Evolutionary conservation across 2,888 invertebrate species (phyloP).

Genomic region (Actias luna): DNA sequence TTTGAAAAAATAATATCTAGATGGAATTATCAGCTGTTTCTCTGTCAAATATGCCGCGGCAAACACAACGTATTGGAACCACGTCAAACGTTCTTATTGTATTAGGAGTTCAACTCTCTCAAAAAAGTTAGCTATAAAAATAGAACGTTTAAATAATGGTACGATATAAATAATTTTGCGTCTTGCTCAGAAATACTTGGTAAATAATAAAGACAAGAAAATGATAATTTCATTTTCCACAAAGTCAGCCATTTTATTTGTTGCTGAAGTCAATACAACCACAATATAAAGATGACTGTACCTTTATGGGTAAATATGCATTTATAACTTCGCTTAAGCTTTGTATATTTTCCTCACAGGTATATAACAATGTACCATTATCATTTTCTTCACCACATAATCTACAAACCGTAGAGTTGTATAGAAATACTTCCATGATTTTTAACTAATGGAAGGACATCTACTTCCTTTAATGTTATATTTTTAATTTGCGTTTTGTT

Average conservation of each 20-base stretch:
- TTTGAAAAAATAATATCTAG: not conserved
- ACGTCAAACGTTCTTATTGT: not conserved
- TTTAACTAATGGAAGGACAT: slow-evolving; percentile 50
- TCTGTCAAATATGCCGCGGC: slow-evolving; percentile 21
- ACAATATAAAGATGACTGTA: slow-evolving; percentile 66
- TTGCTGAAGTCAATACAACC: slow-evolving; percentile 71
- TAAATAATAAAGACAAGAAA: slow-evolving; percentile 45
- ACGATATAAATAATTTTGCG: not conserved
- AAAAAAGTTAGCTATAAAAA: not conserved
- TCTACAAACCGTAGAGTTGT: slow-evolving; percentile 87
- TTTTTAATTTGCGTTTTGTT: slow-evolving; percentile 22
- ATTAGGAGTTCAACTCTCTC: not conserved
- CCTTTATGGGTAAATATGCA: slow-evolving; percentile 88
- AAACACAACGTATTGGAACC: not conserved
- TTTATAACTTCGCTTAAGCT: slow-evolving; percentile 86
- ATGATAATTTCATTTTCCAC: slow-evolving; percentile 39
- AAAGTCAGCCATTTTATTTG: slow-evolving; percentile 63
- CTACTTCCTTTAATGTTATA: slow-evolving; percentile 55
- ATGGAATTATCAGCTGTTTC: slow-evolving; percentile 26
- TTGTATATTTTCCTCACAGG: slow-evolving; percentile 78
- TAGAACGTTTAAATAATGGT: not conserved
- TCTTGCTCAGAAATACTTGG: not conserved
- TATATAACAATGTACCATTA: slow-evolving; percentile 85
- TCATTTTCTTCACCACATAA: slow-evolving; percentile 88
- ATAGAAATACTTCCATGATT: slow-evolving; percentile 79